These are phyloP conservation scores for Pantelozetes paolii DNA, from an alignment of 2,888 invertebrate genomes.

Conservation along the genomic window DNA sequence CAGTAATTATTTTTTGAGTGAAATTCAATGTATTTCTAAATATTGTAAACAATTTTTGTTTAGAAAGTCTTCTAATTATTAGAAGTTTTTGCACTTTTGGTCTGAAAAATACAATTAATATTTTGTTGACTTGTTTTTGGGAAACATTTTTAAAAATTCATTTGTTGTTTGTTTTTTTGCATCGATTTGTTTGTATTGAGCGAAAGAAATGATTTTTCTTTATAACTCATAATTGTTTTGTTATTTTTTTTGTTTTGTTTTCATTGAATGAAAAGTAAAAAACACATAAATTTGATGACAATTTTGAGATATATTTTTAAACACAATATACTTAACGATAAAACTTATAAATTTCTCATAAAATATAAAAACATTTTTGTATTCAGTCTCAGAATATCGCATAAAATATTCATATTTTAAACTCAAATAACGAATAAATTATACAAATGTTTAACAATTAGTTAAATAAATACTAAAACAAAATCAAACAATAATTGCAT, in stretches of 20 bases:
- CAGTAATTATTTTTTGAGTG: too few species aligned
- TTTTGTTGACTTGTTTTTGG: background rate
- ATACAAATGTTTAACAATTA: background rate
- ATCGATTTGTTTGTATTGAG: background rate
- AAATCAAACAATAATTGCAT: background rate
- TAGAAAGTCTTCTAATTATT: background rate
- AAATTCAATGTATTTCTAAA: too few species aligned
- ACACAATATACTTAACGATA: background rate
- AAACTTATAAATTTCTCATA: background rate
- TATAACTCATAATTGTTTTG: too few species aligned
- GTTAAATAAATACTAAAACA: background rate
- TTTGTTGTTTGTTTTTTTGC: background rate
- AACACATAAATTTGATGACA: background rate
- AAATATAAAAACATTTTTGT: background rate
- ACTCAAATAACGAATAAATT: background rate
- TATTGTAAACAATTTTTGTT: too few species aligned
- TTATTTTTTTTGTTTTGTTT: background rate
- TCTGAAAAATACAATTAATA: background rate
- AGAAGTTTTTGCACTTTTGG: conserved; percentile 20
- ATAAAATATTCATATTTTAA: background rate
- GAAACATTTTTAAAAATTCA: background rate
- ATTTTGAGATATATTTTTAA: background rate
- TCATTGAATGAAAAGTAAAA: background rate
- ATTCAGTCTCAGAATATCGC: background rate
- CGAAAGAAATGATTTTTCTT: conserved; percentile 1